Conservation (phyloP, 2,888 invertebrate species). For the Aspidiotus destructor region DNA sequence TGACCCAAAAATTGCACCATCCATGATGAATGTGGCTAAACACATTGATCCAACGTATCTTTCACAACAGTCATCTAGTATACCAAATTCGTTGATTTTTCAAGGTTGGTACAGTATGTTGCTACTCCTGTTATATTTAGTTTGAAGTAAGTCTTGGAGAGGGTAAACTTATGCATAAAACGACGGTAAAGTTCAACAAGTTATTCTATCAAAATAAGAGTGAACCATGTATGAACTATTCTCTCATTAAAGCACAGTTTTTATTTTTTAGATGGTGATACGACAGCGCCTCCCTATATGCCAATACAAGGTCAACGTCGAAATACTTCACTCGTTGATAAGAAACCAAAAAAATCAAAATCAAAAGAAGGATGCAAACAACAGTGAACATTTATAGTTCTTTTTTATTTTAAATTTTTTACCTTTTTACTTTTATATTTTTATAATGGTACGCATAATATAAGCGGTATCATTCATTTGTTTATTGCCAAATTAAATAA, state of each 20-base stretch:
- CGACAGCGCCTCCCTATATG: conserved; percentile 55
- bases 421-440: too few relatives aligned
- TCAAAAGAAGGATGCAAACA: conserved; percentile 55
- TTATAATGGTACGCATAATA: too few relatives aligned
- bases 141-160: too few relatives aligned
- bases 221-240: too few relatives aligned
- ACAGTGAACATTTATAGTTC: conserved; percentile 43
- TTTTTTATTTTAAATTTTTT: too few relatives aligned
- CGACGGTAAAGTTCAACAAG: too few relatives aligned
- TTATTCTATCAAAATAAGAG: too few relatives aligned
- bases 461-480: too few relatives aligned
- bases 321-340: conserved; percentile 48
- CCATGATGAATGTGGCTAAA: conserved; percentile 51
- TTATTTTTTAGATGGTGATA: conserved; percentile 15
- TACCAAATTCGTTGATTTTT: conserved; percentile 27
- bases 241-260: too few relatives aligned
- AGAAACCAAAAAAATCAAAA: conserved; percentile 51
- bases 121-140: too few relatives aligned
- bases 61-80: conserved; percentile 38
- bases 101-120: conserved; percentile 9
- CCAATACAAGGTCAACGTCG: conserved; percentile 66
- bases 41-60: conserved; percentile 58
- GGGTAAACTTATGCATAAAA: too few relatives aligned
- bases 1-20: neutral
- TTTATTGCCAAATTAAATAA: too few relatives aligned